phyloP scores from a whole-genome alignment of 2,113 vertebrate species.

The Tragulus kanchil region DNA sequence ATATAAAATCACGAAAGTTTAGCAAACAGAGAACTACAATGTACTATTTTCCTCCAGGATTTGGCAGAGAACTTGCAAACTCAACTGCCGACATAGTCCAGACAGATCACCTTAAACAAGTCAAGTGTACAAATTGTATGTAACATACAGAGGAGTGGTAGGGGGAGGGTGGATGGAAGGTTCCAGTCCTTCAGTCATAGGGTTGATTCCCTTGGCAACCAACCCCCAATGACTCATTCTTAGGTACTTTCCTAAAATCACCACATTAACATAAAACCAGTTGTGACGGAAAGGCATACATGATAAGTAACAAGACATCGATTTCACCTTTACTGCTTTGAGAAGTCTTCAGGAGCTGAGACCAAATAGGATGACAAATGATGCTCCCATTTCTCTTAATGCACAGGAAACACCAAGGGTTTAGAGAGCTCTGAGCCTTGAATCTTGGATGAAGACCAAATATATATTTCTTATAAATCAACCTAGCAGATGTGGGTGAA shows the following conservation, averaged over 20 bases:
- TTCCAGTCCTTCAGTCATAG: background rate
- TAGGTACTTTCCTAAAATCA: background rate
- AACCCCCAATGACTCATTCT: background rate
- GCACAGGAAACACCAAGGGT: background rate
- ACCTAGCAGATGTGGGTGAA: background rate
- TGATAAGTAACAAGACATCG: background rate
- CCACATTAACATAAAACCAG: background rate
- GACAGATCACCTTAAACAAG: background rate
- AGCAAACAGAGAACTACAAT: background rate
- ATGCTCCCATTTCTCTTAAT: background rate
- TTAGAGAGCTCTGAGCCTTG: background rate
- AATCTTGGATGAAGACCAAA: background rate
- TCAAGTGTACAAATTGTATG: background rate
- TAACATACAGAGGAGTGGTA: background rate
- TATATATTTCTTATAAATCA: background rate
- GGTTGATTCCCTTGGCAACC: background rate
- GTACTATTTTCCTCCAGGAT: background rate
- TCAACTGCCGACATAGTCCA: too few relatives aligned
- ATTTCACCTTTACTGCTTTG: background rate
- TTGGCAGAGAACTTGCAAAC: background rate
- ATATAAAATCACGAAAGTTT: background rate
- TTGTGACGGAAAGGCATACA: background rate
- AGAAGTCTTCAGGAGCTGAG: background rate
- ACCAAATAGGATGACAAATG: background rate
- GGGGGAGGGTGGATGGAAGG: background rate